Evolutionary conservation across 2,797 vertebrate species (phyloP).

Genomic region (Enteromius treurensis): DNA sequence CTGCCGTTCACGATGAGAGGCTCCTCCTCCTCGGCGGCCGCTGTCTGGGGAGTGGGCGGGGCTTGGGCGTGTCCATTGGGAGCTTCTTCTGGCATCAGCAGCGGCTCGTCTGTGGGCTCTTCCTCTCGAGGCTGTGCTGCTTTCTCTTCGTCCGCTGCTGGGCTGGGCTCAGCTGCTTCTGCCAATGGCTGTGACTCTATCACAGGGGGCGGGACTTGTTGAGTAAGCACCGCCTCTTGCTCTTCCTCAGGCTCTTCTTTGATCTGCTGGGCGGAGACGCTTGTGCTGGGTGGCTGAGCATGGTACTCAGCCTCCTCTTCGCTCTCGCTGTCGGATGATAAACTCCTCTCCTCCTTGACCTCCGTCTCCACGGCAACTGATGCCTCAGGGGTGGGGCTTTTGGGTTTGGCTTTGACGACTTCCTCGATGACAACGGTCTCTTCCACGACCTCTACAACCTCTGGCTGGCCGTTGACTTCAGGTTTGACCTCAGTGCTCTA

Average conservation of each 20-base stretch:
- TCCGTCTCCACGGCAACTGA: background rate
- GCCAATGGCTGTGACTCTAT: background rate
- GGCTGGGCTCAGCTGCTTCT: conserved; percentile 37
- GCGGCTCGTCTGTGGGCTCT: background rate
- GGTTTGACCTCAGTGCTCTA: conserved; percentile 88
- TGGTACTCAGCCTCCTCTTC: conserved; percentile 94
- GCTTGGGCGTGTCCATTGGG: conserved; percentile 70
- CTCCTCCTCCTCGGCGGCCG: conserved; percentile 76
- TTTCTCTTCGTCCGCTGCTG: conserved; percentile 43
- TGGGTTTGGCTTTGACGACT: conserved; percentile 79
- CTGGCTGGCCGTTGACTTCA: conserved; percentile 81
- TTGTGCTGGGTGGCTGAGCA: conserved; percentile 74
- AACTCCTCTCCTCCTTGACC: conserved; percentile 60
- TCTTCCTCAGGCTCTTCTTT: conserved; percentile 84
- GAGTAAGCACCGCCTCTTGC: conserved; percentile 67
- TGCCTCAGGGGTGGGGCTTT: conserved; percentile 66
- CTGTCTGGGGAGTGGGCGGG: conserved; percentile 57
- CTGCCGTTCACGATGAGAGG: conserved; percentile 92
- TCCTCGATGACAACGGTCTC: conserved; percentile 88
- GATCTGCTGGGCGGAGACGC: conserved; percentile 79
- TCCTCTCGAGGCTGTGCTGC: conserved; percentile 56
- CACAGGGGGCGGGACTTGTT: conserved; percentile 22
- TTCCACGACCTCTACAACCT: conserved; percentile 90
- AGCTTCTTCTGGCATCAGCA: conserved; percentile 68
- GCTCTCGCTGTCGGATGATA: conserved; percentile 88